These are phyloP conservation scores for Palloptera scutellata DNA, from an alignment of 2,888 invertebrate genomes.

Conservation along the genomic window DNA sequence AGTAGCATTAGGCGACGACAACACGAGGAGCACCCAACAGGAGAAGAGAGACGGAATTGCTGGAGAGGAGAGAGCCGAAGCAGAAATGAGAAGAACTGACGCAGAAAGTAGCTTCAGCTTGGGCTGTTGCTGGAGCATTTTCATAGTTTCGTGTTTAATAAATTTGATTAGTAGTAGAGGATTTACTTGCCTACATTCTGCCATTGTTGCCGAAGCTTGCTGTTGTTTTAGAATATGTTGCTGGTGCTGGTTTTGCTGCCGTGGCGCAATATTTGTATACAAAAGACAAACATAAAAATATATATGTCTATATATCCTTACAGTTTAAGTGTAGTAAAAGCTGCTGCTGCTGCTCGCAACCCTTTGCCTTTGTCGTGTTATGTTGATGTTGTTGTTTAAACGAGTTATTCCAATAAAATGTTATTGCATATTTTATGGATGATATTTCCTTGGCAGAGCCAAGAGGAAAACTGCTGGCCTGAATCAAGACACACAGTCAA, in stretches of 20 bases:
- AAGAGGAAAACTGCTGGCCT: too few relatives aligned
- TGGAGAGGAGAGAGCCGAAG: background rate
- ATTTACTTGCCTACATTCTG: background rate
- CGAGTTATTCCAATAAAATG: conserved; percentile 26
- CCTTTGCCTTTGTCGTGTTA: too few relatives aligned
- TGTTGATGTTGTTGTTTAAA: conserved; percentile 1
- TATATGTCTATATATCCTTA: background rate
- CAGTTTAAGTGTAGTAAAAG: background rate
- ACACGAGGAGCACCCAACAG: background rate
- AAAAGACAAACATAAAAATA: background rate
- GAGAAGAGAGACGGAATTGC: background rate
- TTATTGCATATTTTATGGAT: conserved; percentile 31
- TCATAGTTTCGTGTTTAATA: conserved; percentile 8
- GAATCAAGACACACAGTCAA: too few relatives aligned
- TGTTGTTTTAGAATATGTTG: too few relatives aligned
- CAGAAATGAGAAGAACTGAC: too few relatives aligned
- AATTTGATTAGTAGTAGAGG: conserved; percentile 28
- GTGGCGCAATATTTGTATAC: too few relatives aligned
- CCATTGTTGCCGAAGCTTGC: background rate
- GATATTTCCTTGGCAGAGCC: conserved; percentile 8
- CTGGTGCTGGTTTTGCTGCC: background rate
- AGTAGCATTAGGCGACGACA: too few relatives aligned
- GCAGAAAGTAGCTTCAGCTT: too few relatives aligned
- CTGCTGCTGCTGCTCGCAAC: too few relatives aligned
- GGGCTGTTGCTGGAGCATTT: too few relatives aligned